phyloP scores from a whole-genome alignment of 2,797 vertebrate genomes.

The Periophthalmus magnuspinnatus region DNA sequence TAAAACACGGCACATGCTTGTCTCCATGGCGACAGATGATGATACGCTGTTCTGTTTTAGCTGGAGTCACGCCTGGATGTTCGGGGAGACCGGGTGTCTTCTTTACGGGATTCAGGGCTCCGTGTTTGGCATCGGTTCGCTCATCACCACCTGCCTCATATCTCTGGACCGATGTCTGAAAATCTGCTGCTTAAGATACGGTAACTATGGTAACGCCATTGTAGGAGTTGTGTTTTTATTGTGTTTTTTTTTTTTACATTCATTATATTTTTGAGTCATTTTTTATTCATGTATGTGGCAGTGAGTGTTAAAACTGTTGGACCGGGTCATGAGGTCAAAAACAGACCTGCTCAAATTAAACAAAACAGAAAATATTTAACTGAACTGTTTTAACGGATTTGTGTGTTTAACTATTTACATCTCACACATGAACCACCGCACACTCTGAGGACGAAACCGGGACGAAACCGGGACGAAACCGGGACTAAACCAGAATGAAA shows the following conservation, averaged over 20 bases:
- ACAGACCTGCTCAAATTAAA: too few species aligned
- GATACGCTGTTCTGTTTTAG: constrained; percentile 29
- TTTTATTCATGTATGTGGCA: neutral
- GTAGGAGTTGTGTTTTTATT: neutral
- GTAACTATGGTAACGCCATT: constrained; percentile 13
- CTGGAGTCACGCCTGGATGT: constrained; percentile 64
- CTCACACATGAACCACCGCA: too few species aligned
- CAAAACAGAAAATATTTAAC: too few species aligned
- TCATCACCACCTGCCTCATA: constrained; percentile 69
- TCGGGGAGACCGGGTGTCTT: constrained; percentile 57
- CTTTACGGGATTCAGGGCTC: constrained; percentile 67
- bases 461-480: too few species aligned
- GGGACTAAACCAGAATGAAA: too few species aligned
- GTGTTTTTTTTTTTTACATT: neutral
- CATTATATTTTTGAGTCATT: neutral
- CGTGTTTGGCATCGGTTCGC: constrained; percentile 67
- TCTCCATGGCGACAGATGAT: too few species aligned
- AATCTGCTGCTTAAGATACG: constrained; percentile 65
- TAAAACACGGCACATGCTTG: too few species aligned
- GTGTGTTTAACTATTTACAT: too few species aligned
- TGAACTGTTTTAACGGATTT: too few species aligned
- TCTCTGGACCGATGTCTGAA: constrained; percentile 69
- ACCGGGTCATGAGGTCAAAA: too few species aligned
- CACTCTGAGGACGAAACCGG: too few species aligned
- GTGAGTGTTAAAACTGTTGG: too few species aligned